Evolutionary conservation across 2,797 vertebrate species (phyloP).

Genomic region (Chelmon rostratus): DNA sequence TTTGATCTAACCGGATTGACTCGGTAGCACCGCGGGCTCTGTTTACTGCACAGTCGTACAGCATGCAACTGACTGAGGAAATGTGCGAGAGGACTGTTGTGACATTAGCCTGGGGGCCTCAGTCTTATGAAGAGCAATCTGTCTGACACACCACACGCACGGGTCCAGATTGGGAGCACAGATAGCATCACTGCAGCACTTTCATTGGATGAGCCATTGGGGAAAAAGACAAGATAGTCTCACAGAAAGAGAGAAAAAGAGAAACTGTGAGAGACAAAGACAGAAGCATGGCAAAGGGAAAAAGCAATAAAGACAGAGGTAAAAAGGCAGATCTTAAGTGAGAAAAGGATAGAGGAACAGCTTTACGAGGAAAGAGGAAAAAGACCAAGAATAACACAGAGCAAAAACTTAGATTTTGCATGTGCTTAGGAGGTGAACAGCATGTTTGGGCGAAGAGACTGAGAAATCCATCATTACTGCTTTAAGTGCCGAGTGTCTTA

Average conservation of each 20-base stretch:
- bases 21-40: conserved; percentile 55
- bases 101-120: conserved; percentile 78
- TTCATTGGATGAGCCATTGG: conserved; percentile 70
- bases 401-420: not conserved
- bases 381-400: not conserved
- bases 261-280: conserved; percentile 29
- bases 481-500: conserved; percentile 53
- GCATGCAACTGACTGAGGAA: conserved; percentile 71
- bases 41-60: conserved; percentile 55
- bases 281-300: conserved; percentile 22
- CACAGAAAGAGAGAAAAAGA: conserved; percentile 37
- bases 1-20: conserved; percentile 65
- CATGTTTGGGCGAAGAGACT: conserved; percentile 18
- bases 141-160: conserved; percentile 64
- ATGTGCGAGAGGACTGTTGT: conserved; percentile 78
- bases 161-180: conserved; percentile 55
- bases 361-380: not conserved
- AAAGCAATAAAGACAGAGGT: conserved; percentile 29
- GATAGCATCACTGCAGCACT: conserved; percentile 76
- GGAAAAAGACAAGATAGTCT: conserved; percentile 62
- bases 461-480: conserved; percentile 56
- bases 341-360: conserved; percentile 3
- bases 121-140: conserved; percentile 80
- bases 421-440: conserved; percentile 26
- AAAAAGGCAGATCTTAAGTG: conserved; percentile 20